phyloP scores from a whole-genome alignment of 2,113 vertebrate genomes.

The Pelvicachromis taeniatus region DNA sequence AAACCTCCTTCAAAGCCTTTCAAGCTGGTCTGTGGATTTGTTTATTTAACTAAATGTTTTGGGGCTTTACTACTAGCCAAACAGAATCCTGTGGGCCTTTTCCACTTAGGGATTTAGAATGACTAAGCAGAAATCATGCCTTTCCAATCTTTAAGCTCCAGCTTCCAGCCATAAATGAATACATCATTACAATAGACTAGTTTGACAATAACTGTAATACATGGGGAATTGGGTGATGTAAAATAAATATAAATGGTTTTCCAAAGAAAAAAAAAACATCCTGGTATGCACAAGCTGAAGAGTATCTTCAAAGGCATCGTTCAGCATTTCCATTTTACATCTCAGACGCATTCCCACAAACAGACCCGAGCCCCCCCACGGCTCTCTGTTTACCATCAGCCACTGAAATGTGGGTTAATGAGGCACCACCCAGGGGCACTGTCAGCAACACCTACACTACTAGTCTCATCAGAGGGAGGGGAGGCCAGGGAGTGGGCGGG shows the following conservation, averaged over 20 bases:
- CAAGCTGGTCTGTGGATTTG: neutral
- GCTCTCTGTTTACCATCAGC: slow-evolving; percentile 13
- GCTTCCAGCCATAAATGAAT: neutral
- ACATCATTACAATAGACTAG: neutral
- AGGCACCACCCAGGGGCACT: slow-evolving; percentile 42
- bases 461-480: slow-evolving; percentile 8
- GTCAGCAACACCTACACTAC: slow-evolving; percentile 33
- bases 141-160: neutral
- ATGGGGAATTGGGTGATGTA: neutral
- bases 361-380: neutral
- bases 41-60: neutral
- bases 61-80: neutral
- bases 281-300: neutral
- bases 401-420: slow-evolving; percentile 63
- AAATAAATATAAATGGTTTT: neutral
- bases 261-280: neutral
- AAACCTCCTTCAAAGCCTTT: neutral
- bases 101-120: neutral
- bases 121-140: neutral
- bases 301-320: slow-evolving; percentile 9
- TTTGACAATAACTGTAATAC: neutral
- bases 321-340: slow-evolving; percentile 9
- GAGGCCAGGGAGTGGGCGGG: neutral
- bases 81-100: neutral
- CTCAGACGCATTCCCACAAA: neutral